phyloP scores from a whole-genome alignment of 2,113 vertebrate genomes.

The Meleagris gallopavo region DNA sequence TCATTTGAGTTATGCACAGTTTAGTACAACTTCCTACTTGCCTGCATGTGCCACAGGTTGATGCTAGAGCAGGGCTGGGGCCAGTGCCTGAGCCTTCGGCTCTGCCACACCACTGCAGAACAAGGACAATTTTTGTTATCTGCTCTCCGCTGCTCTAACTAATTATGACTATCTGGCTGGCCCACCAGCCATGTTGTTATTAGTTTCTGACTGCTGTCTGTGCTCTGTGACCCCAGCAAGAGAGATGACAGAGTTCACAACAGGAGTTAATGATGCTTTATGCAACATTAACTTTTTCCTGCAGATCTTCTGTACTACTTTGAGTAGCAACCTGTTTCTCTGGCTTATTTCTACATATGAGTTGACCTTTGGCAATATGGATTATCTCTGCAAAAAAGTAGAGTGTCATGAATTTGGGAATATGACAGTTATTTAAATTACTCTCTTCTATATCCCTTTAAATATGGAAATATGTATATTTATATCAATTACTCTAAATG shows the following conservation, averaged over 20 bases:
- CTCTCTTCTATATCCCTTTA: background rate
- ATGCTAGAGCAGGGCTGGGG: background rate
- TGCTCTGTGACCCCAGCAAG: background rate
- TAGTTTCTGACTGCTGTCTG: conserved; percentile 25
- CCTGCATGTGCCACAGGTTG: background rate
- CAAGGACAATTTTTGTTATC: background rate
- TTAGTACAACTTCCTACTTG: conserved; percentile 4
- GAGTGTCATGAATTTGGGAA: background rate
- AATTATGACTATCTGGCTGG: background rate
- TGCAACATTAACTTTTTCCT: conserved; percentile 41
- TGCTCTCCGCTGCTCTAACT: background rate
- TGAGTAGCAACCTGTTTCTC: conserved; percentile 3
- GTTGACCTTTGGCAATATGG: conserved; percentile 12
- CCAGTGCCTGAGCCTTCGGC: background rate
- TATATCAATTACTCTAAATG: background rate
- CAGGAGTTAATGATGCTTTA: conserved; percentile 32
- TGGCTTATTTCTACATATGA: conserved; percentile 19
- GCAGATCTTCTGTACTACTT: background rate
- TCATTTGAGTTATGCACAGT: background rate
- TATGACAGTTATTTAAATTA: background rate
- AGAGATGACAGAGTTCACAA: background rate
- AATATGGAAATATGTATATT: background rate
- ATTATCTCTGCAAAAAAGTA: background rate
- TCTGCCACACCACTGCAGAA: background rate
- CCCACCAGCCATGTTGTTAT: background rate